These are phyloP conservation scores for Polypedilum pembai DNA, from an alignment of 1,140 invertebrate genomes.

Conservation along the genomic window DNA sequence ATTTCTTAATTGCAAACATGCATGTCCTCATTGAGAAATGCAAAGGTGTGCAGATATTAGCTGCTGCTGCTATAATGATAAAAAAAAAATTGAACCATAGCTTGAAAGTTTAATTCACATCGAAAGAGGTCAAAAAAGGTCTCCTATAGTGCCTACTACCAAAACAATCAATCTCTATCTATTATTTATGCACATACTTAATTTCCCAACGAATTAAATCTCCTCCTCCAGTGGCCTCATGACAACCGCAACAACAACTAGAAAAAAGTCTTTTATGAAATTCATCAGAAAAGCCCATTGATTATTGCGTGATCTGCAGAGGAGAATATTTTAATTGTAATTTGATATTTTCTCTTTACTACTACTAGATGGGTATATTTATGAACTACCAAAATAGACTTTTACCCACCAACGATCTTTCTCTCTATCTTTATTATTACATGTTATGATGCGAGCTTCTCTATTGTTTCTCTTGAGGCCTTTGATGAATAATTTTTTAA, in stretches of 20 bases:
- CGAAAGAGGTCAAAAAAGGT: not conserved
- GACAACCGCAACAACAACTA: not conserved
- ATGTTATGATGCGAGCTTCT: conserved; percentile 14
- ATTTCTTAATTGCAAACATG: too few species aligned
- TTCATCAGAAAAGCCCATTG: not conserved
- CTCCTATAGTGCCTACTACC: not conserved
- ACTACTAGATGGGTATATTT: conserved; percentile 3
- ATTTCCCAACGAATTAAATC: not conserved
- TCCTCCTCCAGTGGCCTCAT: conserved; percentile 1
- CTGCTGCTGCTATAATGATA: too few species aligned
- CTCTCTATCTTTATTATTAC: not conserved
- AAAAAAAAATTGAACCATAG: too few species aligned
- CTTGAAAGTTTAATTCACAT: too few species aligned
- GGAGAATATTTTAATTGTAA: conserved; percentile 13
- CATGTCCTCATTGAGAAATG: too few species aligned
- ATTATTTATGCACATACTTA: conserved; percentile 6
- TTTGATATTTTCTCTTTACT: conserved; percentile 27
- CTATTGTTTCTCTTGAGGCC: not conserved
- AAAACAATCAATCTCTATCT: not conserved
- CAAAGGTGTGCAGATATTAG: too few species aligned
- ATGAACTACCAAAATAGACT: conserved; percentile 26
- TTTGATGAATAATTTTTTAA: conserved; percentile 14
- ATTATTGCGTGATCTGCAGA: conserved; percentile 22
- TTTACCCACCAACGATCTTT: not conserved
- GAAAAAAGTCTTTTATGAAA: not conserved